Evolutionary conservation across 1,140 invertebrate genomes (phyloP).

Genomic region (Euglossa dilemma): DNA sequence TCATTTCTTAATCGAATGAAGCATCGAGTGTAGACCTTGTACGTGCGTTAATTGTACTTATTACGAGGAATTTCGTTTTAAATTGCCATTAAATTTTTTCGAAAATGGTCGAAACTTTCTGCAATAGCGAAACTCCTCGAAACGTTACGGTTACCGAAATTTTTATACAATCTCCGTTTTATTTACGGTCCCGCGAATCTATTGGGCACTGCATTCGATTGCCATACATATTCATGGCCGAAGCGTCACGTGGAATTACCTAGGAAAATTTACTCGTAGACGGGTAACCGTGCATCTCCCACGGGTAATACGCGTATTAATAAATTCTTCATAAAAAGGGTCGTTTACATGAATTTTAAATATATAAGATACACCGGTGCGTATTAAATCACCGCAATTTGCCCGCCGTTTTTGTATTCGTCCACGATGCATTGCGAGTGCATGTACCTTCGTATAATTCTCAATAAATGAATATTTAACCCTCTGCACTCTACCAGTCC

Average conservation of each 20-base stretch:
- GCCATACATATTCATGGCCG: not conserved
- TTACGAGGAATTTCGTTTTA: too few species aligned
- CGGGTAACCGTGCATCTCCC: not conserved
- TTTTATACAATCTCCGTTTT: not conserved
- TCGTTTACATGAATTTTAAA: conserved; percentile 1
- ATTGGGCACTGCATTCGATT: not conserved
- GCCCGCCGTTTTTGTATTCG: not conserved
- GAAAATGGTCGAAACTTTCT: too few species aligned
- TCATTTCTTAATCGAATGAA: too few species aligned
- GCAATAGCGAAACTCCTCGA: not conserved
- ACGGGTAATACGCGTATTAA: not conserved
- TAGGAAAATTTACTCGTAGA: not conserved
- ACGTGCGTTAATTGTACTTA: too few species aligned
- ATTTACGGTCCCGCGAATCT: not conserved
- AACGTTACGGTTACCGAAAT: not conserved
- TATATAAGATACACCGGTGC: not conserved
- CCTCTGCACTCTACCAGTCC: not conserved
- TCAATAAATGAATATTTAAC: conserved; percentile 1
- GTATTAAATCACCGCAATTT: not conserved
- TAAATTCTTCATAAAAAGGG: conserved; percentile 1
- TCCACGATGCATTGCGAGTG: not conserved
- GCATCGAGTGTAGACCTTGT: too few species aligned
- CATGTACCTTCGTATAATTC: not conserved
- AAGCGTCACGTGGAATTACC: not conserved
- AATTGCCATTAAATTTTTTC: too few species aligned